Evolutionary conservation across 2,797 vertebrate genomes (phyloP).

Genomic region (Emys orbicularis): DNA sequence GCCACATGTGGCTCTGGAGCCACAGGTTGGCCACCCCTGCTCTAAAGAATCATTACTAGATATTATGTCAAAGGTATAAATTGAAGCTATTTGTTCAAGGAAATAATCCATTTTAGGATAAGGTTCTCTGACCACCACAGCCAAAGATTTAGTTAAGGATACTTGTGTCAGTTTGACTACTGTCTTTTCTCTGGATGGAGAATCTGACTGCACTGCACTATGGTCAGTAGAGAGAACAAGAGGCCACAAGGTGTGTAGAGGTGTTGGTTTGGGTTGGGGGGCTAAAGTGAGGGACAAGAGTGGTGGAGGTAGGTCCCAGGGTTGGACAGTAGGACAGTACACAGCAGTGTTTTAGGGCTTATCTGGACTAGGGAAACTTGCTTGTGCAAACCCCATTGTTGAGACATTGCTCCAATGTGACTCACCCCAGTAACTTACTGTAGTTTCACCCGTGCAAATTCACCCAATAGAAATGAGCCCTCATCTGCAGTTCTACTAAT

Average conservation of each 20-base stretch:
- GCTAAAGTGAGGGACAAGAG: background rate
- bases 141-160: background rate
- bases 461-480: background rate
- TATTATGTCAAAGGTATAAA: constrained; percentile 14
- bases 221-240: background rate
- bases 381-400: background rate
- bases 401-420: accelerated
- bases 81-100: background rate
- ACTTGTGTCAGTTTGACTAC: background rate
- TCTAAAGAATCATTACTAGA: background rate
- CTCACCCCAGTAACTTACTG: no score
- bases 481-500: background rate
- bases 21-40: no score
- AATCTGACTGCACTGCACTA: background rate
- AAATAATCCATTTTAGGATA: background rate
- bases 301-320: background rate
- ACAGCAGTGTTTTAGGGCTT: background rate
- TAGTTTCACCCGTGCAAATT: no score
- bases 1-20: no score
- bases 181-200: background rate
- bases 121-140: background rate
- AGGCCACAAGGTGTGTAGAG: background rate
- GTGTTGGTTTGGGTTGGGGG: accelerated
- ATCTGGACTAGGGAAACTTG: background rate
- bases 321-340: background rate